A percentile compares a stretch with the other conserved stretches of the same genome.
Conservation (phyloP, 2,888 invertebrate species). For the Stramonita haemastoma region DNA sequence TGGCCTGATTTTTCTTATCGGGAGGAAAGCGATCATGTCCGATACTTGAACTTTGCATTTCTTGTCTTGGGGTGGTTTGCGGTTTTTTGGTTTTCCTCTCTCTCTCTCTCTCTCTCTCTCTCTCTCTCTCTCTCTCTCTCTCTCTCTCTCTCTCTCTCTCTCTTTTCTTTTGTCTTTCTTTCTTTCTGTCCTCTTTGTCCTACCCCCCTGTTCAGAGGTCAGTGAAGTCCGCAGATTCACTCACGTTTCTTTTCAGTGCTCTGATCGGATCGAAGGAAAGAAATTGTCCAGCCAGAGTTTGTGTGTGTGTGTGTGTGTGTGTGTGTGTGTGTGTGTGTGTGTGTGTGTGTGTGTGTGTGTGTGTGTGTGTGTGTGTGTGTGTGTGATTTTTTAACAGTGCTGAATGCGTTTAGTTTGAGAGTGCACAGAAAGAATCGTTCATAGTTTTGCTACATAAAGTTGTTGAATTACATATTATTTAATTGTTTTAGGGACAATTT, state of each 20-base stretch:
- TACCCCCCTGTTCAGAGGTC: not conserved
- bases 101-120: not conserved
- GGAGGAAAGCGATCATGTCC: slow-evolving; percentile 7
- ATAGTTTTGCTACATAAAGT: no score
- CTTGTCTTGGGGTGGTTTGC: not conserved
- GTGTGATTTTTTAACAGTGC: not conserved
- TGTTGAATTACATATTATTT: no score
- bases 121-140: not conserved
- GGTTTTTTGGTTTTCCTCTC: not conserved
- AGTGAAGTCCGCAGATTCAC: not conserved
- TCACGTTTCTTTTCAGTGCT: not conserved
- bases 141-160: not conserved
- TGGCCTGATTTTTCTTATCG: slow-evolving; percentile 20
- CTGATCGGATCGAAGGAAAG: not conserved
- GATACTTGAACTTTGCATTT: not conserved
- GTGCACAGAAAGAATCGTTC: no score
- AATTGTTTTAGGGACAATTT: no score
- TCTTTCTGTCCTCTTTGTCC: not conserved
- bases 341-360: slow-evolving; percentile 19
- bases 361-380: slow-evolving; percentile 23
- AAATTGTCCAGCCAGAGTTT: no score
- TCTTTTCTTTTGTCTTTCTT: not conserved
- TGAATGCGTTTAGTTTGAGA: not conserved
- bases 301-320: not conserved
- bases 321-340: not conserved